A percentile compares a stretch with the other conserved stretches of the same genome.
Evolutionary conservation across 1,140 invertebrate species (phyloP).

Genomic region (Danaus melanippus): DNA sequence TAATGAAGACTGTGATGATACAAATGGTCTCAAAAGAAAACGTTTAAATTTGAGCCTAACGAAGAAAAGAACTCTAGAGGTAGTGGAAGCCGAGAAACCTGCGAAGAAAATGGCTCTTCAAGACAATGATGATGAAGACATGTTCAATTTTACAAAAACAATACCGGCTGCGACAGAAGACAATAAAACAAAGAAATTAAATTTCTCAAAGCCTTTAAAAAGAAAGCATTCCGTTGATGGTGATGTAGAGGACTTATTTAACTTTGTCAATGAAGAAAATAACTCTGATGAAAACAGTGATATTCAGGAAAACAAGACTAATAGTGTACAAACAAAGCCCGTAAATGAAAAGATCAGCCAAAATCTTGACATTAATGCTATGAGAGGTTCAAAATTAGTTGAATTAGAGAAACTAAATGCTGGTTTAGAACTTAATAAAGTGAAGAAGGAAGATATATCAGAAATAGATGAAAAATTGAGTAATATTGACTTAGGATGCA

Average conservation of each 20-base stretch:
- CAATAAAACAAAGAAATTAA: slow-evolving; percentile 38
- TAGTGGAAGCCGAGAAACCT: slow-evolving; percentile 27
- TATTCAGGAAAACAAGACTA: neutral
- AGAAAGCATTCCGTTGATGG: slow-evolving; percentile 34
- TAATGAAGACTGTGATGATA: slow-evolving; percentile 27
- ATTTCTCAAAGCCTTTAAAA: slow-evolving; percentile 49
- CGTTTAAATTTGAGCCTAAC: slow-evolving; percentile 17
- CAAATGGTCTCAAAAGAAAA: slow-evolving; percentile 35
- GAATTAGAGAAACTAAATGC: slow-evolving; percentile 40
- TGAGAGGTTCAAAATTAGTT: slow-evolving; percentile 45
- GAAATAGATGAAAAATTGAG: slow-evolving; percentile 42
- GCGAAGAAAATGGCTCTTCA: slow-evolving; percentile 41
- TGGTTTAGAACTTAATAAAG: slow-evolving; percentile 27
- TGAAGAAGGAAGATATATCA: slow-evolving; percentile 36
- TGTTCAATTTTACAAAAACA: slow-evolving; percentile 46
- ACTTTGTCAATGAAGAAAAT: slow-evolving; percentile 39
- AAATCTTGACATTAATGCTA: slow-evolving; percentile 33
- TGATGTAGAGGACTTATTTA: slow-evolving; percentile 52
- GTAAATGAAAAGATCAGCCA: slow-evolving; percentile 5
- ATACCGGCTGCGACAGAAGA: slow-evolving; percentile 13
- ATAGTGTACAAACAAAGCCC: neutral
- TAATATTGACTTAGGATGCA: slow-evolving; percentile 45
- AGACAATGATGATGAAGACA: slow-evolving; percentile 30
- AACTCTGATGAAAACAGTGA: slow-evolving; percentile 12
- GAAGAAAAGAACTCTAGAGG: slow-evolving; percentile 41